These are phyloP conservation scores for Fregetta grallaria DNA, from an alignment of 2,113 vertebrate genomes.

Conservation along the genomic window DNA sequence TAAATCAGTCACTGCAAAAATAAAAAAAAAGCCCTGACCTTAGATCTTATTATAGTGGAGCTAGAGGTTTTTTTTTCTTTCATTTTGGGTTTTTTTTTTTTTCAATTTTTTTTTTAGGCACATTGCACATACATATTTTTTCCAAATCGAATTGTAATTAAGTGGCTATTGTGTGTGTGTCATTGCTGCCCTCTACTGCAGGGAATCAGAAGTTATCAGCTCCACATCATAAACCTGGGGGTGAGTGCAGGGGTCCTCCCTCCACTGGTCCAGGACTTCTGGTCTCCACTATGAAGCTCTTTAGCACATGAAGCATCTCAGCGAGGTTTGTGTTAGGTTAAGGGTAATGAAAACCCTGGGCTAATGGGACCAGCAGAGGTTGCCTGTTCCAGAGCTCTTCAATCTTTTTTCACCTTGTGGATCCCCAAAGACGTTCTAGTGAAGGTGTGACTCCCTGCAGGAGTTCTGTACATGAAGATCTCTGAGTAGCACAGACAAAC, in stretches of 20 bases:
- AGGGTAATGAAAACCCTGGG: not conserved
- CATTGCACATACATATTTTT: accelerated
- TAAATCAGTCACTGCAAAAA: not conserved
- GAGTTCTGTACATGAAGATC: not conserved
- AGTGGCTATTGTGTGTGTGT: not conserved
- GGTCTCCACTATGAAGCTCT: accelerated
- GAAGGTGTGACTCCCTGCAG: not conserved
- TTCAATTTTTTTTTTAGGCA: not conserved
- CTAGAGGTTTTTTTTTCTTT: not conserved
- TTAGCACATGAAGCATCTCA: not conserved
- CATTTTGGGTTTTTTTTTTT: accelerated
- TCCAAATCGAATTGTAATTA: not conserved
- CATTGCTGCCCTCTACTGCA: slow-evolving; percentile 65
- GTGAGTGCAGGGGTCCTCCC: not conserved
- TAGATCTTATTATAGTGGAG: not conserved
- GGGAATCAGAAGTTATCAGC: not conserved
- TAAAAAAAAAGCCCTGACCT: not conserved
- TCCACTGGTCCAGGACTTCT: not conserved
- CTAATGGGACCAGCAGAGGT: accelerated
- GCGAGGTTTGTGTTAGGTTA: not conserved
- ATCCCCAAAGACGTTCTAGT: accelerated
- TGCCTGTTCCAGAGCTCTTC: not conserved
- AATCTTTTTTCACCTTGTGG: not conserved
- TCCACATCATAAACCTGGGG: not conserved
- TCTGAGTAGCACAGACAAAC: not conserved